These are phyloP conservation scores for Tinea trinotella DNA, from an alignment of 2,888 invertebrate species.

Conservation along the genomic window DNA sequence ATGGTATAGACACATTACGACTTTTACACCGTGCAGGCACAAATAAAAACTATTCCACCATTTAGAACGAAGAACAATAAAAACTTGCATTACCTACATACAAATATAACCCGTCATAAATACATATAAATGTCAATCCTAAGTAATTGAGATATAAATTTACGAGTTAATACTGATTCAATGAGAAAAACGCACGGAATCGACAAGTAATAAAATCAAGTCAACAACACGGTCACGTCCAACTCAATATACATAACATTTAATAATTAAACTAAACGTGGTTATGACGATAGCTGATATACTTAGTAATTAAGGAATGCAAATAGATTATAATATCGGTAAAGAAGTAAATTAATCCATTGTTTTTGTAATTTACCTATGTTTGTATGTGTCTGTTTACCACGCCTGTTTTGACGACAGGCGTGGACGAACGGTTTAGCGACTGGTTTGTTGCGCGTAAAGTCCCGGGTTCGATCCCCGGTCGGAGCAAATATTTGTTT, in stretches of 20 bases:
- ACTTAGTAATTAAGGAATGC: neutral
- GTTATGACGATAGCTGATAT: neutral
- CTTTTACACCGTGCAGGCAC: too few relatives aligned
- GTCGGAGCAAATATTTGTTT: too few relatives aligned
- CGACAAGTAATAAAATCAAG: conserved; percentile 40
- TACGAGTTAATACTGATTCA: conserved; percentile 23
- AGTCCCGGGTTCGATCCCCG: too few relatives aligned
- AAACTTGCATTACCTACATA: neutral
- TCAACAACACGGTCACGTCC: conserved; percentile 29
- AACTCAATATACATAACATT: neutral
- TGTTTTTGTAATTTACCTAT: neutral
- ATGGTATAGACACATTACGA: too few relatives aligned
- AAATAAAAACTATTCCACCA: too few relatives aligned
- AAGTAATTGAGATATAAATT: conserved; percentile 10
- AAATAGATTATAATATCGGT: neutral
- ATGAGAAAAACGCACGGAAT: conserved; percentile 37
- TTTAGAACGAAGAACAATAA: too few relatives aligned
- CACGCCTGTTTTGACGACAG: too few relatives aligned
- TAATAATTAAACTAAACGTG: neutral
- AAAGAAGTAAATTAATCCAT: neutral
- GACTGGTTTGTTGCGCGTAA: too few relatives aligned
- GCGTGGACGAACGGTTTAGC: too few relatives aligned
- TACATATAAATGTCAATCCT: neutral
- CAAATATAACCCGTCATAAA: too few relatives aligned
- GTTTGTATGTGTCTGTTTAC: too few relatives aligned